phyloP scores from a whole-genome alignment of 2,797 vertebrate species.

The Leptodactylus fallax region DNA sequence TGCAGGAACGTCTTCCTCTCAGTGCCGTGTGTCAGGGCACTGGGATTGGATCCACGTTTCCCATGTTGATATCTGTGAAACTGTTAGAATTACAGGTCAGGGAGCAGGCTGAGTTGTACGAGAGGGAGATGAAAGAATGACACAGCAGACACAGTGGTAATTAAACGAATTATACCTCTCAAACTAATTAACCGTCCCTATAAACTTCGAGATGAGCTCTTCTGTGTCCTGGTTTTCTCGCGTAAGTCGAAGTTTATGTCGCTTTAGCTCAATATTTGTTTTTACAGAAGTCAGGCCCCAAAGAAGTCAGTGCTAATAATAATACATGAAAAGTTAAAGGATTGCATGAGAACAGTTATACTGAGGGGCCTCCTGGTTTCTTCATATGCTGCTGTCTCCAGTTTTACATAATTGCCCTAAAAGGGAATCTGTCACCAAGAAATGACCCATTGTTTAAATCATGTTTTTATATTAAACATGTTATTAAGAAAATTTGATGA shows the following conservation, averaged over 20 bases:
- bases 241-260: neutral
- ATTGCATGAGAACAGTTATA: no score
- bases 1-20: conserved; percentile 36
- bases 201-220: neutral
- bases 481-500: no score
- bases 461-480: no score
- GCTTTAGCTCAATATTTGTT: neutral
- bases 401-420: no score
- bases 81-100: conserved; percentile 40
- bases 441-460: no score
- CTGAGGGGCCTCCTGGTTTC: no score
- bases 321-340: neutral
- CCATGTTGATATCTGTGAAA: conserved; percentile 34
- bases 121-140: conserved; percentile 36
- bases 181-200: conserved; percentile 32
- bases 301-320: neutral
- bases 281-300: neutral
- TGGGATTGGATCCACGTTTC: conserved; percentile 30
- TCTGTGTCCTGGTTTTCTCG: neutral
- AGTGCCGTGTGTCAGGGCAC: conserved; percentile 16
- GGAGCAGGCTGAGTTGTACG: conserved; percentile 18
- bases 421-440: no score
- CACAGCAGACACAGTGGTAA: conserved; percentile 25
- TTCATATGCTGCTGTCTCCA: no score
- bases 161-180: conserved; percentile 33